Evolutionary conservation across 92 coral and sea anemone genomes (phyloP), one percentile per base, ranked within the genome.

Genomic region (Palythoa caribaeorum): DNA sequence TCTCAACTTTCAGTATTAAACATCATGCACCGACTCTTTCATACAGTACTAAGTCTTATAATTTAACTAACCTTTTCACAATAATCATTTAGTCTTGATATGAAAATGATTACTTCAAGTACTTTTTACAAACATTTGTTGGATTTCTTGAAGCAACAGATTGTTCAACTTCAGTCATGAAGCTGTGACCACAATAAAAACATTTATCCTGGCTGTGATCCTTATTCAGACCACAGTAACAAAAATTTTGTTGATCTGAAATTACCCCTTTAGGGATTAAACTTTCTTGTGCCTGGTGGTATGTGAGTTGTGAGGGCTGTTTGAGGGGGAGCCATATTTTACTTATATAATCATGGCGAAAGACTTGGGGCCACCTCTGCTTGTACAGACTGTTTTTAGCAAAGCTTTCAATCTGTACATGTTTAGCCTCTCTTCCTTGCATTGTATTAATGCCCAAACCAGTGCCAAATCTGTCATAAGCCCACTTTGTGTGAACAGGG

Each of bases 401-500:
- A 70, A 70, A 70, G 39, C 74, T 9, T 70, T 28, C 74, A 70
- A 70, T 70, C 74, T 70, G 74, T 70, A 70, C 74, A 70, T 70
- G 74, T 70, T 70, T 70, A 5, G 44, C 74, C 74, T 70, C 74
- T 35, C 74, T 70, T 70, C 74, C 74, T 37, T 70, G 74, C 44
- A 70, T 70, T 70, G 74, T 70, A 12, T 28, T 70, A 28, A 70
- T 70, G 74, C 48, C 47, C 44, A 70, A 14, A 62, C 69, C 69
- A 62, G 36, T 62, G 20, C 69, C 28, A 17, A 62, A 62, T 62
- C 69, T 62, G 69, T 62, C 76, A 71, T 71, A 37, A 77, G 62
- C 62, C 39, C 66, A 39, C 16, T 79, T 20, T 0, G 87, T 53
- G 78, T 89, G 94, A 80, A 83, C 85, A 77, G 90, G 87, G 44